Conservation (phyloP, 2,113 vertebrate genomes). For the Zosterops lateralis region DNA sequence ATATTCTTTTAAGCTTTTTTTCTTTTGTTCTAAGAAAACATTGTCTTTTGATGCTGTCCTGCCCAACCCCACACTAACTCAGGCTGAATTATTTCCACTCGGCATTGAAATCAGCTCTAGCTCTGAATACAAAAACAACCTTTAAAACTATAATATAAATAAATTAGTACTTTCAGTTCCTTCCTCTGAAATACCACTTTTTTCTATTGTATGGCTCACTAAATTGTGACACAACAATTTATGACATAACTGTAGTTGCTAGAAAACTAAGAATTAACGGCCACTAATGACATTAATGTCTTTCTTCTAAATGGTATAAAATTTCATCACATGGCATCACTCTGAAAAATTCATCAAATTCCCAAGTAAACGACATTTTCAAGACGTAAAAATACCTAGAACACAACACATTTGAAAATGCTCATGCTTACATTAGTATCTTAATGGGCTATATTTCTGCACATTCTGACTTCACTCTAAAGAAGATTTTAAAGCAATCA, state of each 20-base stretch:
- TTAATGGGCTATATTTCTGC: slow-evolving; percentile 42
- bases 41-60: not conserved
- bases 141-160: slow-evolving; percentile 1
- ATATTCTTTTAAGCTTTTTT: not conserved
- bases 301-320: slow-evolving; percentile 2
- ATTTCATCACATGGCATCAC: not conserved
- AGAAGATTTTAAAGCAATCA: slow-evolving; percentile 11
- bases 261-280: slow-evolving; percentile 36
- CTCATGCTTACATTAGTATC: not conserved
- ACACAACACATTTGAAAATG: not conserved
- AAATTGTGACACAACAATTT: not conserved
- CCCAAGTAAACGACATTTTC: not conserved
- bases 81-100: not conserved
- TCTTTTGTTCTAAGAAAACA: not conserved
- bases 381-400: slow-evolving; percentile 21
- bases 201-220: not conserved
- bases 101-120: not conserved
- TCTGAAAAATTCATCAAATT: slow-evolving; percentile 15
- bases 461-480: not conserved
- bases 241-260: not conserved
- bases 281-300: slow-evolving; percentile 20
- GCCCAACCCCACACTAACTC: not conserved
- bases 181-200: not conserved
- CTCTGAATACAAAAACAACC: not conserved
- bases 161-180: not conserved